phyloP scores from a whole-genome alignment of 92 coral and sea anemone species.

The Zoanthus sociatus region DNA sequence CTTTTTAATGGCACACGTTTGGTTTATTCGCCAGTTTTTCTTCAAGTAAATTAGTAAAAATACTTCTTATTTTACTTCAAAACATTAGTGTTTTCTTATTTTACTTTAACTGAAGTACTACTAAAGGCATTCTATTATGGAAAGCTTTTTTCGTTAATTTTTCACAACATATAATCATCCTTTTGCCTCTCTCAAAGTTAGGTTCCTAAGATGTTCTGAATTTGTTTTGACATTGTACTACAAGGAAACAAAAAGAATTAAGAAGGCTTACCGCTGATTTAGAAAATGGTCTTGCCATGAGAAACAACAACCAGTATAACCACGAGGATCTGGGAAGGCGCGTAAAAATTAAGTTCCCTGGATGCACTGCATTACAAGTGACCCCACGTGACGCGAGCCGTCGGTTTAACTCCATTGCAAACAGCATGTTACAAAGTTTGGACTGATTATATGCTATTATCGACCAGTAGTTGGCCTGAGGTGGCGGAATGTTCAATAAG shows the following conservation, averaged over 20 bases:
- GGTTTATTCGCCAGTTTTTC: no score
- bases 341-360: conserved; percentile 92
- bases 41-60: no score
- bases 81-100: not conserved
- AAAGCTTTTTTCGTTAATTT: not conserved
- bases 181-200: not conserved
- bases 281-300: conserved; percentile 82
- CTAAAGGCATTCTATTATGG: not conserved
- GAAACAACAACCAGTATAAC: conserved; percentile 82
- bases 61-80: no score
- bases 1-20: no score
- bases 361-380: conserved; percentile 94
- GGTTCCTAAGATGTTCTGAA: not conserved
- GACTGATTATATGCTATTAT: conserved; percentile 96
- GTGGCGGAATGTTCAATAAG: conserved; percentile 72
- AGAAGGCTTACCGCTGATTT: conserved; percentile 82
- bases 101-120: not conserved
- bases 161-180: not conserved
- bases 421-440: conserved; percentile 86
- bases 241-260: not conserved
- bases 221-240: not conserved
- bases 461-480: conserved; percentile 85
- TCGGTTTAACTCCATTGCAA: conserved; percentile 92
- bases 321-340: conserved; percentile 80
- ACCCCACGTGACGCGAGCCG: conserved; percentile 83